phyloP scores from a whole-genome alignment of 2,113 vertebrate genomes.

The Gila orcuttii region DNA sequence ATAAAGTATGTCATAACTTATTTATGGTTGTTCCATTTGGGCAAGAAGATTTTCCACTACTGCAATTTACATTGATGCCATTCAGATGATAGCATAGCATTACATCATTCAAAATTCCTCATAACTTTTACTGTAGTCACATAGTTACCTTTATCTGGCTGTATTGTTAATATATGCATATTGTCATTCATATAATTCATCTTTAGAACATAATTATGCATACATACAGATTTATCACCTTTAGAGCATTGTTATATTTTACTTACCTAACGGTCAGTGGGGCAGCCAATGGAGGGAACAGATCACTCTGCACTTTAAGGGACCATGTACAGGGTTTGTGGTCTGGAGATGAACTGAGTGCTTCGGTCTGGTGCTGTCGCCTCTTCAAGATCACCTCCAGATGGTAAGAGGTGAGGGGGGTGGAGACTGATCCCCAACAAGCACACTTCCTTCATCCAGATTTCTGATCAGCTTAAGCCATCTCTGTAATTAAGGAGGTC shows the following conservation, averaged over 20 bases:
- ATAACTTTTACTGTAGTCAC: background rate
- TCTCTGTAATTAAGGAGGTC: conserved; percentile 34
- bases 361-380: background rate
- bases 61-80: background rate
- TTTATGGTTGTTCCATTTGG: background rate
- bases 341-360: conserved; percentile 14
- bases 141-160: background rate
- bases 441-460: background rate
- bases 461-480: conserved; percentile 41
- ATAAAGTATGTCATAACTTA: background rate
- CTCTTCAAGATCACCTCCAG: conserved; percentile 38
- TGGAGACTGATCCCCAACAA: conserved; percentile 34
- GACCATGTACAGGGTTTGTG: conserved; percentile 14
- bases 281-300: conserved; percentile 27
- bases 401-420: conserved; percentile 2
- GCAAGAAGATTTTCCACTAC: background rate
- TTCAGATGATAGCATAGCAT: background rate
- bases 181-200: background rate
- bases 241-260: background rate
- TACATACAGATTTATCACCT: background rate
- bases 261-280: conserved; percentile 33
- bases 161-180: background rate
- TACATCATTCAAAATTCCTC: background rate
- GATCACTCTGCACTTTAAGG: conserved; percentile 1
- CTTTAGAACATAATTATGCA: background rate